These are phyloP conservation scores for Pseudomyrmex flavicornis DNA, from an alignment of 1,140 invertebrate genomes.

Conservation along the genomic window DNA sequence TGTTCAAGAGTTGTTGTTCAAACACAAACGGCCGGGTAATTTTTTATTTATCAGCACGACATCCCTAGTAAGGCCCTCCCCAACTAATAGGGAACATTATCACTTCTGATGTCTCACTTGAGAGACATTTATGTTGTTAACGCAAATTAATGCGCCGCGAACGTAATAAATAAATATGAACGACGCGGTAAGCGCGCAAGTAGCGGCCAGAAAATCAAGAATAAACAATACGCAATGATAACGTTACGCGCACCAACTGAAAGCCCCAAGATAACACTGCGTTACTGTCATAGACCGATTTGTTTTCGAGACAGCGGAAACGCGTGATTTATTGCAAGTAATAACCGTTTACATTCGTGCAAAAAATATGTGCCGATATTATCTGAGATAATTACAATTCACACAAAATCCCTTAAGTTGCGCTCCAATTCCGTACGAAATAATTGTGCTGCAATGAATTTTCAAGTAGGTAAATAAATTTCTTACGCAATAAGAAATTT, in stretches of 20 bases:
- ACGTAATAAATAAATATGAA: constrained; percentile 39
- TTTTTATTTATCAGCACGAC: neutral
- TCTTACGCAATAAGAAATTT: too few species aligned
- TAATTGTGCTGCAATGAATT: too few species aligned
- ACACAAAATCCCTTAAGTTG: too few species aligned
- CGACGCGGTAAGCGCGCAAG: constrained; percentile 14
- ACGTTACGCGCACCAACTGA: constrained; percentile 25
- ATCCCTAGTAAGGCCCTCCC: neutral
- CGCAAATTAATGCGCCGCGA: constrained; percentile 17
- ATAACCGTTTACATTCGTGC: constrained; percentile 48
- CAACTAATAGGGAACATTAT: neutral
- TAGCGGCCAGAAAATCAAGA: constrained; percentile 39
- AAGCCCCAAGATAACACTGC: constrained; percentile 45
- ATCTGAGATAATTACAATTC: neutral
- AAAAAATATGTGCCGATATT: constrained; percentile 29
- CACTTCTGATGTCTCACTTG: neutral
- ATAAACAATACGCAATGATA: constrained; percentile 48
- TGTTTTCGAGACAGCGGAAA: constrained; percentile 27
- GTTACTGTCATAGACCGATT: constrained; percentile 24
- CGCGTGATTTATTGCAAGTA: constrained; percentile 37
- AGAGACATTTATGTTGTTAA: constrained; percentile 31
- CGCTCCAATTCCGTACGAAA: too few species aligned
- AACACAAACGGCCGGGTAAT: neutral
- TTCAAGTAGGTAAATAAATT: too few species aligned
- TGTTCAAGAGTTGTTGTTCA: neutral